A percentile compares a stretch with the other conserved stretches of the same genome.
phyloP scores from a whole-genome alignment of 2,888 invertebrate genomes.

The Trachelus troglodyta region DNA sequence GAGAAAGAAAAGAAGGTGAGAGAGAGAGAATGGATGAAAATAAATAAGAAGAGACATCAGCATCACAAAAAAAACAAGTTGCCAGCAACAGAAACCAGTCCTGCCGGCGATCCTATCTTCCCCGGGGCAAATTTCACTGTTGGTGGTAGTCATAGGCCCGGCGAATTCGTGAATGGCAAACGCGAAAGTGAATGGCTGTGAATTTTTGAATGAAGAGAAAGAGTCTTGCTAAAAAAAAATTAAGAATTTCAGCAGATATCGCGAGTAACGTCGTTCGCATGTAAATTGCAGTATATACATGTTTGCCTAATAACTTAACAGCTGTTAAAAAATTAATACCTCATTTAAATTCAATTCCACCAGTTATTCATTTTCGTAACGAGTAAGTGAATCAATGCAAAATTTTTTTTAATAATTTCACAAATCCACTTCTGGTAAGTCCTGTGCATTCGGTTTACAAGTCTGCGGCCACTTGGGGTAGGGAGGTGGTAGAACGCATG shows the following conservation, averaged over 20 bases:
- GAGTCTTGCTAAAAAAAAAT: not conserved
- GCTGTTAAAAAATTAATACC: not conserved
- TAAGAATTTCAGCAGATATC: not conserved
- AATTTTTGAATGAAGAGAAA: constrained; percentile 15
- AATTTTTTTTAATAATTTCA: not conserved
- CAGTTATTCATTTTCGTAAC: not conserved
- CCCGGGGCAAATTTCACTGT: constrained; percentile 24
- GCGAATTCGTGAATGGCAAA: constrained; percentile 50
- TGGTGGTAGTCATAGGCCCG: constrained; percentile 16
- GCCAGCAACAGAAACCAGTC: constrained; percentile 33
- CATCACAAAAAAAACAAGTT: not conserved
- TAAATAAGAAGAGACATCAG: not conserved
- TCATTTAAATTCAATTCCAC: not conserved
- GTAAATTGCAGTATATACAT: not conserved
- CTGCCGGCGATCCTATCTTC: constrained; percentile 41
- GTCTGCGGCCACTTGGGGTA: not conserved
- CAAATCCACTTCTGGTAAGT: not conserved
- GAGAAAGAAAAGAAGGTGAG: not conserved
- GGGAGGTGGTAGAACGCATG: not conserved
- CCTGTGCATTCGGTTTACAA: not conserved
- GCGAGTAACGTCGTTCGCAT: not conserved
- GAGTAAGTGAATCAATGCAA: not conserved
- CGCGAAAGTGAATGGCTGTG: constrained; percentile 49
- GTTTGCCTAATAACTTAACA: not conserved
- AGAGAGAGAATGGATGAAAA: not conserved